Base-by-base conservation (phyloP, 2,888 invertebrate species). In the Leucania comma region DNA sequence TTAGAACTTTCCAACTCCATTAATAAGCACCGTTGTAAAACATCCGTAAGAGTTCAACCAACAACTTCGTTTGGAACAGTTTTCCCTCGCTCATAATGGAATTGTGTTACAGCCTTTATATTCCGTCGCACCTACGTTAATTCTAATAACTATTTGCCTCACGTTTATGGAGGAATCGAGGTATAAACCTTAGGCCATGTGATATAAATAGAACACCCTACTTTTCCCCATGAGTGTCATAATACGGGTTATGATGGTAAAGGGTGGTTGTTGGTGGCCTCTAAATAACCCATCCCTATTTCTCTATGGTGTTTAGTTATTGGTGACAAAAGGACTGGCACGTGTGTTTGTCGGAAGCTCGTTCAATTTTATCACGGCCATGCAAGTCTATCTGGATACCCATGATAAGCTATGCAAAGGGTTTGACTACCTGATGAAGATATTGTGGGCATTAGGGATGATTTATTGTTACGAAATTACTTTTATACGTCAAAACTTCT, bases 1-100 rank as follows among this genome's bases (percentile, higher is more conserved):
- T 80, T 59, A 60, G 46, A 80, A 78, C 71, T 80, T 80, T 54
- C 32, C 6, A 80, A 78, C 53, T 69, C 64, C 70, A 75, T 74
- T 80, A 71, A 79, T 74, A 76, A 70, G 50, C 61, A 32, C n/a
- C 4, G 46, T 29, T 70, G 76, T 71, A 80, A 78, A 78, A 78
- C 80, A 80, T 78, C 14, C 20, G 38, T 76, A 75, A 78, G 80
- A 78, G 80, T 78, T 78, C 32, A 4, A 50, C 20, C 2, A 57
- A 59, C 62, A 76, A 78, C 72, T 78, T 61, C 51, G 77, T 68
- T 73, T 50, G 32, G 62, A 78, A 78, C 57, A 51, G 66, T 61
- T 67, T 62, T 59, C 72, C 72, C 81, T 53, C 29, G 61, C 8
- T 72, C 42, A 65, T 73, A 79, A 73, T 81, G 62, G 65, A 81